Conservation (phyloP, 2,113 vertebrate species). For the Alethe castanea region DNA sequence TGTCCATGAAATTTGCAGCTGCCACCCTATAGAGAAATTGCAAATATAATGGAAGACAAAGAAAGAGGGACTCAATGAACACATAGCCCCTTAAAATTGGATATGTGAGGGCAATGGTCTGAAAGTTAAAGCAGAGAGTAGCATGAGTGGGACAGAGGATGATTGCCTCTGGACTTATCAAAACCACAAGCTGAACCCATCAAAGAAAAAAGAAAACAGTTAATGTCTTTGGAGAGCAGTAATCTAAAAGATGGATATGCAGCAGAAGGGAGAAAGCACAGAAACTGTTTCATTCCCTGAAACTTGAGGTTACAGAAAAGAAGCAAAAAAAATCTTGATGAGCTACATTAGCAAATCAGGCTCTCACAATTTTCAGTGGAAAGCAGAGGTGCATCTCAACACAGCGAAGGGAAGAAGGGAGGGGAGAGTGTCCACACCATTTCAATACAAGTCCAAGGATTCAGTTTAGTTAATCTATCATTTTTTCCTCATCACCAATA, state of each 20-base stretch:
- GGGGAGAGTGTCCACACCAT: not conserved
- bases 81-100: constrained; percentile 2
- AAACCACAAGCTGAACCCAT: not conserved
- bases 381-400: not conserved
- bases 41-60: not conserved
- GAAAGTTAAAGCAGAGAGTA: not conserved
- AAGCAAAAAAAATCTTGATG: not conserved
- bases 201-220: not conserved
- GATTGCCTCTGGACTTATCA: not conserved
- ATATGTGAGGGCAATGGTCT: not conserved
- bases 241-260: constrained; percentile 3
- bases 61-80: not conserved
- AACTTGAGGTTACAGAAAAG: not conserved
- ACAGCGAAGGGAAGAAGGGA: not conserved
- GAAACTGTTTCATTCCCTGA: not conserved
- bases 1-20: constrained; percentile 3
- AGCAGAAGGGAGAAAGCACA: not conserved
- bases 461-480: not conserved
- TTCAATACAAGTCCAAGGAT: not conserved
- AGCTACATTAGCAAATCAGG: not conserved
- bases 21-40: not conserved
- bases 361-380: not conserved
- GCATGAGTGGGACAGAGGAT: not conserved
- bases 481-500: not conserved
- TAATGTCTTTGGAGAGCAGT: not conserved